These are phyloP conservation scores for Cyphomyrus discorhynchus DNA, from an alignment of 2,113 vertebrate species.

Conservation along the genomic window DNA sequence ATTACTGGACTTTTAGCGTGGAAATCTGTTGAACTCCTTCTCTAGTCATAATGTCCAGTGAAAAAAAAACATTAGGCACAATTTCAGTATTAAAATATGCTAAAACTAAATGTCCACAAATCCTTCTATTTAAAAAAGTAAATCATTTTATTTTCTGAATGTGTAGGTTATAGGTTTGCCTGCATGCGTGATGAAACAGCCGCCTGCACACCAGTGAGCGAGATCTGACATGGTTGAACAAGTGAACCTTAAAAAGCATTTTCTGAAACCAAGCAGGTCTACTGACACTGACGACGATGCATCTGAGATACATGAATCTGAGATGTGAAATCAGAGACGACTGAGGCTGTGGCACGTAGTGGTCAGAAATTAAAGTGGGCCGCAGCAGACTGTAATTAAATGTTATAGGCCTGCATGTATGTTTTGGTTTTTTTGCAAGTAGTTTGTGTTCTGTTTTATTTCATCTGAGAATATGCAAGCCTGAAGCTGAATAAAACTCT, in stretches of 20 bases:
- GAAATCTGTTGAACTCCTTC: background rate
- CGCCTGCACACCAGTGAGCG: background rate
- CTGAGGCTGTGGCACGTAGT: background rate
- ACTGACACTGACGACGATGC: background rate
- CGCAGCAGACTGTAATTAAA: background rate
- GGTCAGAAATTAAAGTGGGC: background rate
- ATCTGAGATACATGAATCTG: background rate
- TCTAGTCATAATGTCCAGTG: background rate
- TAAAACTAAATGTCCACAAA: background rate
- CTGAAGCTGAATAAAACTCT: too few species aligned
- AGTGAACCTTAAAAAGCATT: too few species aligned
- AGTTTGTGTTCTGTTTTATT: background rate
- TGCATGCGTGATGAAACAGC: background rate
- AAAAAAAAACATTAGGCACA: background rate
- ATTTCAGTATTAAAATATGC: background rate
- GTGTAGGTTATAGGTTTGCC: background rate
- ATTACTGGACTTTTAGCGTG: background rate
- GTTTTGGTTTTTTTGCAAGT: background rate
- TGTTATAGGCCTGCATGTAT: background rate
- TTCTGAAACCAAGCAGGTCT: background rate
- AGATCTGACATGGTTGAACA: background rate
- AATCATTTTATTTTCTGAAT: background rate
- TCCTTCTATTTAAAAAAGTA: background rate
- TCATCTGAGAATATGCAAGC: too few species aligned
- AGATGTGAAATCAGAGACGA: background rate